Evolutionary conservation across 2,113 vertebrate species (phyloP).

Genomic region (Mesocricetus auratus): DNA sequence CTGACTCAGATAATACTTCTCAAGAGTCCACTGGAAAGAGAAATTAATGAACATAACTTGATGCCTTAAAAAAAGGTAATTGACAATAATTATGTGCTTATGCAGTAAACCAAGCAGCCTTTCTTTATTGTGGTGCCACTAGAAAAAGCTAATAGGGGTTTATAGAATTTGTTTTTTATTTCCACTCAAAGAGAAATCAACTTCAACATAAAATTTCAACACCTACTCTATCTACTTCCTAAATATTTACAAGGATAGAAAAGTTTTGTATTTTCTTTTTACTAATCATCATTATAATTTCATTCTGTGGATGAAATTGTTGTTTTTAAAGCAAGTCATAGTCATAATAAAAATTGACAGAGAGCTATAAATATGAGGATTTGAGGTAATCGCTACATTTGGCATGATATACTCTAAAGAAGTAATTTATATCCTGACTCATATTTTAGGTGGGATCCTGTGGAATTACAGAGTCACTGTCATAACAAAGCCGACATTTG

Average conservation of each 20-base stretch:
- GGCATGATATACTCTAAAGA: not conserved
- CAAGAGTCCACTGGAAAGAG: not conserved
- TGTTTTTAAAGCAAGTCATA: constrained; percentile 12
- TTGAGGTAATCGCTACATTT: not conserved
- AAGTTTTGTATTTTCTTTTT: not conserved
- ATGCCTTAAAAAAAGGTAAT: not conserved
- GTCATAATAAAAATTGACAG: constrained; percentile 38
- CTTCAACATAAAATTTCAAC: constrained; percentile 24
- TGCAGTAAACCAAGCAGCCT: not conserved
- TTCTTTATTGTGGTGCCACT: not conserved
- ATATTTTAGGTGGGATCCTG: not conserved
- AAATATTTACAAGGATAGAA: not conserved
- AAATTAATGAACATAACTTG: constrained; percentile 36
- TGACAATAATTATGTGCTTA: constrained; percentile 25
- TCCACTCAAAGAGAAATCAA: constrained; percentile 30
- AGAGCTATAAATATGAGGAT: not conserved
- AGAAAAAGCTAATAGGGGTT: not conserved
- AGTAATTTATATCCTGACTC: not conserved
- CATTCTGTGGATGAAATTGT: not conserved
- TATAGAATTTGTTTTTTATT: not conserved
- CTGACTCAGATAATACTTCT: not conserved
- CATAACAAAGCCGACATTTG: not conserved
- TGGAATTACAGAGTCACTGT: not conserved
- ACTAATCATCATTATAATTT: constrained; percentile 6
- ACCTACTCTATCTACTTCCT: not conserved